Conservation (phyloP, 2,888 invertebrate genomes). For the Marasmarcha lunaedactyla region DNA sequence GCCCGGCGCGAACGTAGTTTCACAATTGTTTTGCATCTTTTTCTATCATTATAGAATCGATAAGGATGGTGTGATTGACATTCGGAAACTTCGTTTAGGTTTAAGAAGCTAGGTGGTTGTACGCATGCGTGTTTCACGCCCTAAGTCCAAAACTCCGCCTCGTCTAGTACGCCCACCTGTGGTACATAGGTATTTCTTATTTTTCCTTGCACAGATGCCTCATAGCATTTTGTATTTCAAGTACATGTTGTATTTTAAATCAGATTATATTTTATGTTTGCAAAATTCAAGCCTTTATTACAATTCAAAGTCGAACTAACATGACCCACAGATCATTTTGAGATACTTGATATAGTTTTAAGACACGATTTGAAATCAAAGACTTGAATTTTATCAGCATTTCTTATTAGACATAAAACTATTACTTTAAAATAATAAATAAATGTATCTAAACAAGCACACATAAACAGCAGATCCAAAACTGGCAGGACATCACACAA, state of each 20-base stretch:
- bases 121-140: slow-evolving; percentile 61
- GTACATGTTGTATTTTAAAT: no score
- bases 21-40: slow-evolving; percentile 25
- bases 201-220: slow-evolving; percentile 20
- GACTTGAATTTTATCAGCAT: no score
- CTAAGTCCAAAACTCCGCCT: slow-evolving; percentile 46
- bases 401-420: no score
- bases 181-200: slow-evolving; percentile 22
- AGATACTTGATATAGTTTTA: no score
- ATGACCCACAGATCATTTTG: no score
- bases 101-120: slow-evolving; percentile 27
- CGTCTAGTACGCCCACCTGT: slow-evolving; percentile 57
- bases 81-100: slow-evolving; percentile 26
- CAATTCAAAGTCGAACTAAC: no score
- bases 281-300: no score
- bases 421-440: neutral
- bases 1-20: neutral
- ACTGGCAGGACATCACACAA: slow-evolving; percentile 13
- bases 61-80: slow-evolving; percentile 41
- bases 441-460: neutral
- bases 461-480: slow-evolving; percentile 3
- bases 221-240: no score
- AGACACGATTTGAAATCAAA: no score
- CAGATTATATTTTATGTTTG: no score
- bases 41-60: slow-evolving; percentile 37